These are phyloP conservation scores for Pangasius krempfi DNA, from an alignment of 2,797 vertebrate genomes.

Conservation along the genomic window DNA sequence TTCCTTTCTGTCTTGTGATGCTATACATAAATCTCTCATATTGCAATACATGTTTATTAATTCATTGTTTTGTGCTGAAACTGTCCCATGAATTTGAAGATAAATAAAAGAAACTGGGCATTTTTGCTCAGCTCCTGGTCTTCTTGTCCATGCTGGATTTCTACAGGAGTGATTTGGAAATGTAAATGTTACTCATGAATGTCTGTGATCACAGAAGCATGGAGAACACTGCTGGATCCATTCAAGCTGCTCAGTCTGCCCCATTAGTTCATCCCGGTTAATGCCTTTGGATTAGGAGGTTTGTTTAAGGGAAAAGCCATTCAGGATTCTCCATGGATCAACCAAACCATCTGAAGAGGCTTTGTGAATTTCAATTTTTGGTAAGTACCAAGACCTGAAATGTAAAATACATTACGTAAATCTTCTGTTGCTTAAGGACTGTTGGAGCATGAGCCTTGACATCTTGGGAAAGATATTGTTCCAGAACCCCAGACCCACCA, in stretches of 20 bases:
- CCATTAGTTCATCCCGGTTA: conserved; percentile 45
- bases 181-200: conserved; percentile 52
- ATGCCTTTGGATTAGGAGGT: conserved; percentile 54
- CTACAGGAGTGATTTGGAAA: conserved; percentile 41
- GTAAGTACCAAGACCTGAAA: conserved; percentile 45
- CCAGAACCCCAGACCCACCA: background rate
- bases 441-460: conserved; percentile 42
- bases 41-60: conserved; percentile 37
- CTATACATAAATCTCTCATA: conserved; percentile 42
- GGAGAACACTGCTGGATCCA: conserved; percentile 33
- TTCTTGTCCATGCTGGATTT: conserved; percentile 26
- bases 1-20: conserved; percentile 29
- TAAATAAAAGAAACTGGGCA: background rate
- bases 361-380: conserved; percentile 52
- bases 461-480: conserved; percentile 26
- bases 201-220: conserved; percentile 37
- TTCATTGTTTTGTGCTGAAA: background rate
- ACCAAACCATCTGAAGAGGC: conserved; percentile 53
- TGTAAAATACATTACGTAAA: conserved; percentile 49
- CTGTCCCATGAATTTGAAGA: conserved; percentile 24
- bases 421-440: conserved; percentile 46
- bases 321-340: conserved; percentile 50
- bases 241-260: conserved; percentile 11
- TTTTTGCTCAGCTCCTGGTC: conserved; percentile 13
- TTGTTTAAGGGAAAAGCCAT: conserved; percentile 44